Conservation (phyloP, 1,140 invertebrate species). For the Drosophila sp. region DNA sequence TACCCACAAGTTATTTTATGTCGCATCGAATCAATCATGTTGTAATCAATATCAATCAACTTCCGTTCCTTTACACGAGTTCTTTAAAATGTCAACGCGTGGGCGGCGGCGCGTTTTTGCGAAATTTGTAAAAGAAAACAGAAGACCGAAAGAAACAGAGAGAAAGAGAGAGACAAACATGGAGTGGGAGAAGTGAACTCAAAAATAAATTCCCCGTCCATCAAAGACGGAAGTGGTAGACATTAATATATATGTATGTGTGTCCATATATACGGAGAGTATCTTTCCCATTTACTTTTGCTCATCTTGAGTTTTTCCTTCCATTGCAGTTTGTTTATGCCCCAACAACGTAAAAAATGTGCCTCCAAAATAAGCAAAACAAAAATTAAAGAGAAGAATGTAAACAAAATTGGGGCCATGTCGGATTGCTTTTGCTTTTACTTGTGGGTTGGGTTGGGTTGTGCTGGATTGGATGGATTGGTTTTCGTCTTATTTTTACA, state of each 20-base stretch:
- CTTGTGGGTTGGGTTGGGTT: background rate
- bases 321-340: conserved; percentile 47
- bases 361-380: conserved; percentile 47
- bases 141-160: background rate
- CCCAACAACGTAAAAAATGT: conserved; percentile 37
- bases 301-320: conserved; percentile 1
- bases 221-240: conserved; percentile 48
- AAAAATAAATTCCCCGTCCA: conserved; percentile 20
- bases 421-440: conserved; percentile 23
- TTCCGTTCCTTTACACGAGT: conserved; percentile 26
- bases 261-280: background rate
- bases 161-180: background rate
- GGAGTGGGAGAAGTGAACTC: background rate
- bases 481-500: conserved; percentile 5
- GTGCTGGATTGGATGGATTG: conserved; percentile 3
- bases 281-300: conserved; percentile 2
- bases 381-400: conserved; percentile 41
- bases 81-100: conserved; percentile 51
- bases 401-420: conserved; percentile 56
- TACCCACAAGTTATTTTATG: conserved; percentile 1
- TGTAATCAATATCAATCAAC: conserved; percentile 63
- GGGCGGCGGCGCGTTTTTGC: conserved; percentile 9
- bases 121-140: conserved; percentile 7
- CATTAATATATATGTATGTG: conserved; percentile 47
- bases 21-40: conserved; percentile 44